Base-by-base conservation (phyloP, 2,888 invertebrate genomes). In the Volucella inflata region DNA sequence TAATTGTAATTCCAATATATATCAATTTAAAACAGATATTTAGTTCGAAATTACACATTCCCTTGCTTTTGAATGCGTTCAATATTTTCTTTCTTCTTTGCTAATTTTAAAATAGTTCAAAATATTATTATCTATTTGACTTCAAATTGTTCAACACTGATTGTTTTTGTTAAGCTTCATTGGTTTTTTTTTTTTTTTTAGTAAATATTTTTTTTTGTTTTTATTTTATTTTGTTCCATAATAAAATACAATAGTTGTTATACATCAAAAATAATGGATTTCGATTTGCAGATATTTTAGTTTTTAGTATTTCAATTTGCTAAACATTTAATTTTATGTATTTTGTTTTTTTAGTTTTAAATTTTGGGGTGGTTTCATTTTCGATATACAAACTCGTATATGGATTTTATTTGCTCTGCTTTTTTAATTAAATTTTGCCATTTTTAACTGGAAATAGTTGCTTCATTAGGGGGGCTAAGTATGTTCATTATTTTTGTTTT, bases 191-290 rank as follows among this genome's bases (percentile, higher is more conserved):
- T 59, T 21, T 53, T 59, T 57, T 59, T 62, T 68, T 38, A 30
- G 59, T 70, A 70, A 64, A 50, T 40, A 17, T 79, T 44, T n/a
- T 46, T 71, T 11, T 59, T 70, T 55, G n/a, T 88, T 84, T 87
- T 80, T 74, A 60, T 68, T 51, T 62, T 59, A 74, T 80, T 81
- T 62, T 78, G 71, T 78, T 16, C 67, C 67, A 55, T 12, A 72
- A 65, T 88, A 90, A 72, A 83, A 79, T 84, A 88, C 88, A 88
- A 79, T 68, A 72, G 83, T 77, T 70, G 78, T 87, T 91, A 90
- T 91, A 91, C 91, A 91, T 89, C 89, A 84, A 75, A 84, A 70
- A 48, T 75, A 80, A 65, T 70, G 17, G 14, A 44, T 62, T 78
- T 30, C 30, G 16, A 55, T 46, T 60, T 81, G 64, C 44, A 14